phyloP scores from a whole-genome alignment of 2,888 invertebrate species.

The Drosophila kanekoi region DNA sequence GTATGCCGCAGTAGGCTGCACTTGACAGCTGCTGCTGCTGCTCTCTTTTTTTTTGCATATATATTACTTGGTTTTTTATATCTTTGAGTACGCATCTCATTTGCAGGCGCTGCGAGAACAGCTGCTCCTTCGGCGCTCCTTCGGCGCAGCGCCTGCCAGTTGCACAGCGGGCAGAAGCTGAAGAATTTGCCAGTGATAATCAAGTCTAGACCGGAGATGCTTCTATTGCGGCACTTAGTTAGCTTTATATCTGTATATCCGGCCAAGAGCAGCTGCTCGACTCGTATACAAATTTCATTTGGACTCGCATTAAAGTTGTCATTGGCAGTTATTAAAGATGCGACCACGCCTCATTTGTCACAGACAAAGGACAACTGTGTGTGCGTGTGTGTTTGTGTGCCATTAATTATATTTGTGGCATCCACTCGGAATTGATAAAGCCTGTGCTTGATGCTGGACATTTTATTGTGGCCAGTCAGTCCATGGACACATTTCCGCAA shows the following conservation, averaged over 20 bases:
- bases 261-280: constrained; percentile 5
- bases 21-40: neutral
- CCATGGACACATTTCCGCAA: neutral
- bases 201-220: constrained; percentile 75
- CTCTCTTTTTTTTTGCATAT: constrained; percentile 9
- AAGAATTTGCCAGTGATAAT: constrained; percentile 53
- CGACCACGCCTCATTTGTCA: constrained; percentile 49
- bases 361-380: constrained; percentile 36
- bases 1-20: too few relatives aligned
- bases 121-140: constrained; percentile 51
- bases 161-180: constrained; percentile 34
- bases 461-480: constrained; percentile 9
- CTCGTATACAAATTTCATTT: constrained; percentile 8
- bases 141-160: constrained; percentile 18
- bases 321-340: constrained; percentile 35
- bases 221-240: constrained; percentile 57
- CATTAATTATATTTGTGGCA: constrained; percentile 63
- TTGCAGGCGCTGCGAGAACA: constrained; percentile 28
- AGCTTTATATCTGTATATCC: constrained; percentile 37
- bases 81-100: constrained; percentile 55
- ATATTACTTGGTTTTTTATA: constrained; percentile 31
- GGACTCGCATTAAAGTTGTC: constrained; percentile 37
- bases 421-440: constrained; percentile 48
- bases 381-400: constrained; percentile 10
- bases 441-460: constrained; percentile 19